phyloP scores from a whole-genome alignment of 2,797 vertebrate species.

The Gymnothorax javanicus region DNA sequence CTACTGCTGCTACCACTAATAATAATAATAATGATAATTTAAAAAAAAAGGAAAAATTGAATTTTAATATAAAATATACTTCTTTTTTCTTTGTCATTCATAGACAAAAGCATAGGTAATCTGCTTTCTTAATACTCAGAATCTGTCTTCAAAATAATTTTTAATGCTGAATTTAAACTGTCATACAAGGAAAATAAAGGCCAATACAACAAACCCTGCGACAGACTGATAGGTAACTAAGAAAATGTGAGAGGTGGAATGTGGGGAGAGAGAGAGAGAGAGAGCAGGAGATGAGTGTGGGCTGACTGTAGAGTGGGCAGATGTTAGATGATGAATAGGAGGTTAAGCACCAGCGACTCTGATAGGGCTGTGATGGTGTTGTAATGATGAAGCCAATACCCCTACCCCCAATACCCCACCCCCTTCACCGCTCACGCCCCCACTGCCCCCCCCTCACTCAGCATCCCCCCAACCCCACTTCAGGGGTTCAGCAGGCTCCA shows the following conservation, averaged over 20 bases:
- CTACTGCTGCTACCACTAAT: background rate
- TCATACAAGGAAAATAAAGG: background rate
- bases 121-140: too few species aligned
- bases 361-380: conserved; percentile 53
- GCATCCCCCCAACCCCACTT: conserved; percentile 50
- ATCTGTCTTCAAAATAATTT: too few species aligned
- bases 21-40: background rate
- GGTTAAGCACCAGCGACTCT: conserved; percentile 41
- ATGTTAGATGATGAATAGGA: conserved; percentile 61
- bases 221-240: background rate
- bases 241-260: conserved; percentile 46
- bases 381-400: conserved; percentile 43
- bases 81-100: too few species aligned
- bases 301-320: conserved; percentile 40
- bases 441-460: conserved; percentile 21
- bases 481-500: conserved; percentile 67
- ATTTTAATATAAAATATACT: too few species aligned
- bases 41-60: too few species aligned
- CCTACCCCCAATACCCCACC: background rate
- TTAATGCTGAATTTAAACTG: too few species aligned
- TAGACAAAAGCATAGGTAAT: too few species aligned
- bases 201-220: conserved; percentile 6
- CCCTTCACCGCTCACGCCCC: conserved; percentile 30
- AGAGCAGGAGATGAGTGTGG: conserved; percentile 52
- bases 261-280: conserved; percentile 54